Conservation (phyloP, 2,888 invertebrate genomes). For the Bruchidius siliquastri region DNA sequence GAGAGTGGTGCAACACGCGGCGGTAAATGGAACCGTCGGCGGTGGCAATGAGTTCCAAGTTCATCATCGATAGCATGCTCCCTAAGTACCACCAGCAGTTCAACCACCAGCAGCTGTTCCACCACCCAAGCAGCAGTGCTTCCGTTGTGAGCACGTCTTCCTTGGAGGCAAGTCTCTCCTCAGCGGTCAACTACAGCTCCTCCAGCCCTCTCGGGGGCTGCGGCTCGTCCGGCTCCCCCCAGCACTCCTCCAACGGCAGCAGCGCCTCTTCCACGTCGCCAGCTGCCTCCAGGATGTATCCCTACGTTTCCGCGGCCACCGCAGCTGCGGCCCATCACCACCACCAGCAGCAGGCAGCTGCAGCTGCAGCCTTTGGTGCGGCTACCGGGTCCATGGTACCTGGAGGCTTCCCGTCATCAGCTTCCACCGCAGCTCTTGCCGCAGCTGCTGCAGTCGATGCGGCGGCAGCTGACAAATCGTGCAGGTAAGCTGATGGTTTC, state of each 20-base stretch:
- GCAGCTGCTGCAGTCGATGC: conserved; percentile 64
- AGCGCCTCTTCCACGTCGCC: conserved; percentile 49
- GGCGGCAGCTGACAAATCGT: conserved; percentile 73
- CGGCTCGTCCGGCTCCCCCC: conserved; percentile 67
- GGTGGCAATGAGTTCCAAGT: conserved; percentile 90
- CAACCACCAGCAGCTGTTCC: conserved; percentile 65
- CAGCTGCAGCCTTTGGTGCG: conserved; percentile 60
- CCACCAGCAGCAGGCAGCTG: conserved; percentile 65
- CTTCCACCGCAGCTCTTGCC: conserved; percentile 54
- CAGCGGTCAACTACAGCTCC: conserved; percentile 57
- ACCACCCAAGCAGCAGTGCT: conserved; percentile 53
- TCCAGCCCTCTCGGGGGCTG: conserved; percentile 58
- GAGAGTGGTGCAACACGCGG: conserved; percentile 43
- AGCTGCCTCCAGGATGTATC: conserved; percentile 78
- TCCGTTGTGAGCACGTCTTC: conserved; percentile 60
- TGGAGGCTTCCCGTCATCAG: conserved; percentile 53
- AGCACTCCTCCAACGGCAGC: conserved; percentile 54
- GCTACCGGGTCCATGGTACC: conserved; percentile 62
- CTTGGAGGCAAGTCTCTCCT: conserved; percentile 69
- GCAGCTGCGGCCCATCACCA: conserved; percentile 63
- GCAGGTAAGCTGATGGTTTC: conserved; percentile 57
- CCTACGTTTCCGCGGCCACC: conserved; percentile 73
- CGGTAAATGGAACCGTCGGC: conserved; percentile 41
- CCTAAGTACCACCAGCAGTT: conserved; percentile 83
- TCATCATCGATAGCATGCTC: conserved; percentile 96